Evolutionary conservation across 2,797 vertebrate species (phyloP), one percentile per base, ranked within the genome.

Genomic region (Sarcoramphus papa): DNA sequence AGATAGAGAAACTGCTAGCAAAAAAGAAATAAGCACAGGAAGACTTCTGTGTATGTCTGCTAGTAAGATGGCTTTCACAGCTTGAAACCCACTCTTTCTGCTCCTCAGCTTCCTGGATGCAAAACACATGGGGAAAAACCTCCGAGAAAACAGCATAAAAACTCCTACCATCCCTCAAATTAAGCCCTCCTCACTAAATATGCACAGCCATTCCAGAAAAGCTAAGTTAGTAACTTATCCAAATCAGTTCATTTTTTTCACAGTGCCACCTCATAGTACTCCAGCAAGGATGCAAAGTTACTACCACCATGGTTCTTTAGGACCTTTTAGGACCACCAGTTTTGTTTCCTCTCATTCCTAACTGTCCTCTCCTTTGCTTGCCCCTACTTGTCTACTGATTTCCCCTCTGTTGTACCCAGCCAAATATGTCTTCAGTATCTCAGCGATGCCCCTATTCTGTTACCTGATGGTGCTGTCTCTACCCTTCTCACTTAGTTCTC

Each of bases 31-130:
- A 48, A 90, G 67, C 74, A 70, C 76, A 70, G 90, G 70, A 67
- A 90, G 70, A 47, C 10, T 86, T 70, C 59, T 73, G n/a, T 33
- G 63, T 27, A 7, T 47, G 62, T 51, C 73, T 92, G 73, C 2
- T 5, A 81, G 65, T 67, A 62, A 77, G 48, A 65, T 54, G 41
- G 35, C 31, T 91, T 70, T 90, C 93, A 70, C 94, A 92, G 85
- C 77, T 87, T 92, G 94, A 92, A 95, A 90, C 69, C 41, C 64
- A 62, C 86, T 67, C 68, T 78, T 91, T 65, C 47, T 87, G 54
- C 85, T 94, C 83, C 70, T 85, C 63, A 47, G 50, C 64, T 87
- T 86, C 86, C 80, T 51, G 63, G 40, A 78, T 86, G 63, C 3
- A 3, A 81, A 90, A 81, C 12, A 84, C 90, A 59, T 2, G 7